Conservation (phyloP, 2,797 vertebrate genomes). For the Odontamblyopus lacepedii region DNA sequence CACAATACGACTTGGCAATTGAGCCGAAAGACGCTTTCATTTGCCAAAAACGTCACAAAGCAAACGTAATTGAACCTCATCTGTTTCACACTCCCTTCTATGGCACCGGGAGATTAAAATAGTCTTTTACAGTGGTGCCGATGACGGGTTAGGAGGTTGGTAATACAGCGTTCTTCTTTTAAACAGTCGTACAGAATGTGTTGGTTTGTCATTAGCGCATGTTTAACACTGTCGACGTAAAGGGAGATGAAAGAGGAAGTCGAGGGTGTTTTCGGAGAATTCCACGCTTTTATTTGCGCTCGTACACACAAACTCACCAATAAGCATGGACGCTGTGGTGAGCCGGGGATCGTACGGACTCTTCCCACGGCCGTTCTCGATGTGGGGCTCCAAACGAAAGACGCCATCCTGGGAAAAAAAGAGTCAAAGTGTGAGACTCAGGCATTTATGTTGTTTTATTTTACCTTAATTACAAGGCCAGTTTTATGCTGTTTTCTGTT, state of each 20-base stretch:
- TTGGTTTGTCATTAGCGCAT: constrained; percentile 50
- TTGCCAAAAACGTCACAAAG: constrained; percentile 40
- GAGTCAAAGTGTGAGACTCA: not conserved
- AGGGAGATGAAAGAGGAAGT: constrained; percentile 52
- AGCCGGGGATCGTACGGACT: constrained; percentile 97
- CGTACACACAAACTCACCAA: constrained; percentile 79
- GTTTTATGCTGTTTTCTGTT: too few relatives aligned
- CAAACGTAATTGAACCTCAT: constrained; percentile 43
- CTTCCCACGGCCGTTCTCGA: constrained; percentile 96
- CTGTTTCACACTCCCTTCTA: constrained; percentile 35
- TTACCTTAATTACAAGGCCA: too few relatives aligned
- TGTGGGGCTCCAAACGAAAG: constrained; percentile 87
- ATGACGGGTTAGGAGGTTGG: constrained; percentile 55
- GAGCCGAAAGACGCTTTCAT: constrained; percentile 36
- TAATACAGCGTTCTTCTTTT: constrained; percentile 48
- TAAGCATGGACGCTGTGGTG: constrained; percentile 91
- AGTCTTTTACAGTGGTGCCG: constrained; percentile 57
- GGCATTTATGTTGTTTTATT: not conserved
- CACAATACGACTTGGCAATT: constrained; percentile 55
- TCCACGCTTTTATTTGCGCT: constrained; percentile 35
- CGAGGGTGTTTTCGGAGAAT: constrained; percentile 40
- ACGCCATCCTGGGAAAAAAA: constrained; percentile 83
- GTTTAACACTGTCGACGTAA: constrained; percentile 33
- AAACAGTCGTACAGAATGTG: constrained; percentile 50
- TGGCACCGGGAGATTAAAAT: constrained; percentile 49